Conservation (phyloP, 1,140 invertebrate genomes). For the Conus betulinus region DNA sequence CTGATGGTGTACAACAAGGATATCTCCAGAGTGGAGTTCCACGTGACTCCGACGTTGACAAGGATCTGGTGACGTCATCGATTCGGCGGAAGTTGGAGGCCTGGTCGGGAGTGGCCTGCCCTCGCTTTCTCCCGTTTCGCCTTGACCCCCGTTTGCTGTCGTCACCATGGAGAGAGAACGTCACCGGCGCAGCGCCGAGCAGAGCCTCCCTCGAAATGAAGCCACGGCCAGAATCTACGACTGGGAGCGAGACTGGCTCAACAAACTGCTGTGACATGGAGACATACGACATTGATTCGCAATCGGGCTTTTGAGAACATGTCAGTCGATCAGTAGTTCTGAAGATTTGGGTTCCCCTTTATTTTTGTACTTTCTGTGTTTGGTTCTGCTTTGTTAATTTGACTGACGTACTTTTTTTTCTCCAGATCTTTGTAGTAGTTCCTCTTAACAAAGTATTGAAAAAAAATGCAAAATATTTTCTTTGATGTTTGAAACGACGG, state of each 20-base stretch:
- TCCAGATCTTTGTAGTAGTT: no score
- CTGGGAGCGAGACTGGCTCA: conserved; percentile 55
- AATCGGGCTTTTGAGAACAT: neutral
- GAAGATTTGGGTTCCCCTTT: neutral
- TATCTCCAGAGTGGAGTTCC: conserved; percentile 37
- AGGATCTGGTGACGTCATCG: conserved; percentile 36
- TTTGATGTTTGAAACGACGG: no score
- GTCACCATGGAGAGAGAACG: conserved; percentile 36
- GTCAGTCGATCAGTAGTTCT: neutral
- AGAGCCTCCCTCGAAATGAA: conserved; percentile 44
- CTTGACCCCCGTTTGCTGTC: conserved; percentile 41
- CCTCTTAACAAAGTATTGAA: no score
- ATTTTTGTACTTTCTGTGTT: neutral
- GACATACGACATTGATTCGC: neutral
- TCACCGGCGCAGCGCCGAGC: conserved; percentile 43
- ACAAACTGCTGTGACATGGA: conserved; percentile 32
- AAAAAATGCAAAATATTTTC: no score
- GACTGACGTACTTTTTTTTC: no score
- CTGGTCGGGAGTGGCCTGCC: conserved; percentile 49
- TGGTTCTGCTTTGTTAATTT: neutral
- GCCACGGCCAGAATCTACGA: conserved; percentile 41
- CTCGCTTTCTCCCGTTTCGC: conserved; percentile 46
- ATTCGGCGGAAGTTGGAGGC: conserved; percentile 53
- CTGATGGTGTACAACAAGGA: conserved; percentile 54
- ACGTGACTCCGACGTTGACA: conserved; percentile 28